Conservation (phyloP, 2,113 vertebrate genomes). For the Barbus barbus region DNA sequence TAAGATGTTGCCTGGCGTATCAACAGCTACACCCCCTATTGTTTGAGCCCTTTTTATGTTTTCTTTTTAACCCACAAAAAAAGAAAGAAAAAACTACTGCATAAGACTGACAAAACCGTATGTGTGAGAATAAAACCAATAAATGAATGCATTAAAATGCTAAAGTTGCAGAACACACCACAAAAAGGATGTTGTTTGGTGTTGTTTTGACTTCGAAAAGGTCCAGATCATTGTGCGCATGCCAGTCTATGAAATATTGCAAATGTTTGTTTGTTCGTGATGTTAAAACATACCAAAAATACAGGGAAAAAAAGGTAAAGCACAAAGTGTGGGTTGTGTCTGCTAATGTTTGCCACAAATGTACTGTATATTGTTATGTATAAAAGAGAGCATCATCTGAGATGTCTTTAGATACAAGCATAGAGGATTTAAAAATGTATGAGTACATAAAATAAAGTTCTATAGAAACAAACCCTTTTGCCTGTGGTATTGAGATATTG, state of each 20-base stretch:
- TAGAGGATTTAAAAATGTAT: constrained; percentile 73
- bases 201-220: constrained; percentile 66
- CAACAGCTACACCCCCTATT: constrained; percentile 11
- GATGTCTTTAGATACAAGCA: constrained; percentile 72
- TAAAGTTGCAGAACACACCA: constrained; percentile 36
- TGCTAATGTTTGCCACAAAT: constrained; percentile 72
- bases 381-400: constrained; percentile 63
- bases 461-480: constrained; percentile 62
- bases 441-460: constrained; percentile 74
- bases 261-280: constrained; percentile 76
- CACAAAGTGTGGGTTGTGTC: constrained; percentile 77
- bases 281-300: constrained; percentile 55
- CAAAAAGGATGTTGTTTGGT: constrained; percentile 63
- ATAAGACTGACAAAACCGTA: background rate
- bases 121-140: background rate
- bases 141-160: background rate
- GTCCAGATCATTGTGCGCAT: constrained; percentile 76
- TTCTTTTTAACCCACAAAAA: constrained; percentile 6
- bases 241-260: constrained; percentile 74
- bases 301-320: constrained; percentile 61
- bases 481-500: constrained; percentile 43
- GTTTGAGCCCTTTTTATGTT: background rate
- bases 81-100: background rate
- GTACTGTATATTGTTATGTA: constrained; percentile 65
- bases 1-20: constrained; percentile 9